Base-by-base conservation (phyloP, 1,140 invertebrate species). In the Coenobita brevimanus region DNA sequence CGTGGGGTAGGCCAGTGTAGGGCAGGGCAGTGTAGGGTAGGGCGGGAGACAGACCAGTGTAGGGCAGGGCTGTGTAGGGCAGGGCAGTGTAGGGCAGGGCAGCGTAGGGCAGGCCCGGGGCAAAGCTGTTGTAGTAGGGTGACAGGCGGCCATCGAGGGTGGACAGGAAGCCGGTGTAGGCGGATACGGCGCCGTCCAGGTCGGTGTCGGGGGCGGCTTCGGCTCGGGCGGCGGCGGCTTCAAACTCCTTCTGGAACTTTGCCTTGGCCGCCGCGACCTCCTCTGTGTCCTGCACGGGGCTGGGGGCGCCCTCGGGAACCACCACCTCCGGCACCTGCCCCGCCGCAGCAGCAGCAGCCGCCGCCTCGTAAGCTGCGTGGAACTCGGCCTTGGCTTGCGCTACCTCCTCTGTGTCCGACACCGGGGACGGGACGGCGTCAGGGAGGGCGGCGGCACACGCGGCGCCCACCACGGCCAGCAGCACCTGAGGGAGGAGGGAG, bases 201-300 rank as follows among this genome's bases (percentile, higher is more conserved):
- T 78, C 89, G 81, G 78, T 79, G 80, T 89, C 89, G 38, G 89
- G 75, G 41, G 82, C 89, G 54, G 90, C 90, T 50, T 90, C n/a
- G n/a, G n/a, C n/a, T n/a, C n/a, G n/a, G n/a, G n/a, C n/a, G n/a
- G n/a, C n/a, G n/a, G n/a, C n/a, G n/a, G n/a, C n/a, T n/a, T n/a
- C n/a, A n/a, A n/a, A n/a, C n/a, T n/a, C n/a, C n/a, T n/a, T n/a
- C n/a, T n/a, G n/a, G n/a, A n/a, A n/a, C n/a, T n/a, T n/a, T n/a
- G n/a, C n/a, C n/a, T n/a, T n/a, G n/a, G n/a, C n/a, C n/a, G n/a
- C n/a, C n/a, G n/a, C n/a, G n/a, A n/a, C n/a, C n/a, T n/a, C n/a
- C n/a, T n/a, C n/a, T n/a, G n/a, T n/a, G n/a, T n/a, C n/a, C n/a
- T n/a, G n/a, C n/a, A n/a, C n/a, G n/a, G n/a, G n/a, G n/a, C n/a